phyloP scores from a whole-genome alignment of 2,797 vertebrate species.

The Sardinella longiceps region DNA sequence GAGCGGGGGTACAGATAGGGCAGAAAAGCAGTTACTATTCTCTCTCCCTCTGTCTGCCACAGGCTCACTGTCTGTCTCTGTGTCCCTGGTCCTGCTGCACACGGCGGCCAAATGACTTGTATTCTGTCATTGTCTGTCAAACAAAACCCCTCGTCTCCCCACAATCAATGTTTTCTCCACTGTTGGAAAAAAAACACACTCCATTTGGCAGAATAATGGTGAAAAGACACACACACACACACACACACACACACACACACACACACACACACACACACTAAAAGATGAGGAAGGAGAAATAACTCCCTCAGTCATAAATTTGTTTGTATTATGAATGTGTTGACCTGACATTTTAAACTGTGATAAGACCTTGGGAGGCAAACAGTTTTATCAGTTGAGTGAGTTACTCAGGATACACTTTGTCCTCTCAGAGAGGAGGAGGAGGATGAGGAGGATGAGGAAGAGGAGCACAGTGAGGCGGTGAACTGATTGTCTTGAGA shows the following conservation, averaged over 20 bases:
- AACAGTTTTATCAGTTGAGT: neutral
- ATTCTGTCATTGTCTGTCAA: neutral
- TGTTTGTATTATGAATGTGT: constrained; percentile 5
- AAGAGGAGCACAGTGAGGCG: no score
- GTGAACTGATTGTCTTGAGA: neutral
- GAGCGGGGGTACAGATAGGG: neutral
- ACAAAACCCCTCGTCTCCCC: neutral
- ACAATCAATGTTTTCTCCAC: neutral
- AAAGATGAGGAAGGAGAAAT: neutral
- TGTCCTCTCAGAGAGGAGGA: neutral
- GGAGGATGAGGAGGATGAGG: no score
- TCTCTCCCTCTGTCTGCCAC: neutral
- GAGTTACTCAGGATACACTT: neutral
- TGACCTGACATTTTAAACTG: constrained; percentile 8
- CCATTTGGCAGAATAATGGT: neutral
- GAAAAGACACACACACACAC: no score
- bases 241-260: no score
- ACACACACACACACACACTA: neutral
- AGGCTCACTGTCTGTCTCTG: neutral
- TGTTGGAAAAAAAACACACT: neutral
- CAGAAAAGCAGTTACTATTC: neutral
- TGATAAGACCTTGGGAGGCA: neutral
- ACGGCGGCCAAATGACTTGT: neutral
- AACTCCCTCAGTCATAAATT: neutral
- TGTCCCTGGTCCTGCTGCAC: neutral